Conservation (phyloP, 2,113 vertebrate species). For the Meleagris gallopavo region DNA sequence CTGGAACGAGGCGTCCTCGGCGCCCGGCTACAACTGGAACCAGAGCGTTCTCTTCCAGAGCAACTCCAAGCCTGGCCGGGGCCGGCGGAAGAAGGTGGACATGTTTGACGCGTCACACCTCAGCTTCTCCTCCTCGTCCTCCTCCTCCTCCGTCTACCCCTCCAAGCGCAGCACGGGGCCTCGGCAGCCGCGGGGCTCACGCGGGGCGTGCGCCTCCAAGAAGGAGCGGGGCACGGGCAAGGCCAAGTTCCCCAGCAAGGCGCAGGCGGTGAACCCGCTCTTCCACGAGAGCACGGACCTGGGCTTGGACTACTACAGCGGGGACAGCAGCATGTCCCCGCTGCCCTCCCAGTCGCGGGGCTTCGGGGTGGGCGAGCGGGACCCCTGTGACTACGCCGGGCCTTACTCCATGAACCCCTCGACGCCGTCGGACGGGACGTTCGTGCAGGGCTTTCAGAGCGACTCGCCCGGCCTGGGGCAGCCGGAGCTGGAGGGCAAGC, state of each 20-base stretch:
- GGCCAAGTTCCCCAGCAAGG: slow-evolving; percentile 84
- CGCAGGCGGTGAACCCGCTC: slow-evolving; percentile 83
- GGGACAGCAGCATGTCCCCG: slow-evolving; percentile 97
- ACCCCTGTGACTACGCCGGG: slow-evolving; percentile 94
- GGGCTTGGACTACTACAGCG: slow-evolving; percentile 95
- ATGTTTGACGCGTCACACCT: slow-evolving; percentile 85
- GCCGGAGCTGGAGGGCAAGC: slow-evolving; percentile 84
- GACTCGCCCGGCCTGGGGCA: slow-evolving; percentile 92
- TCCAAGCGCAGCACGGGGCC: slow-evolving; percentile 89
- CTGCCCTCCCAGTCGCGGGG: slow-evolving; percentile 89
- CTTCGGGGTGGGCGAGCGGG: slow-evolving; percentile 87
- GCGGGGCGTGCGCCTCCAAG: slow-evolving; percentile 88
- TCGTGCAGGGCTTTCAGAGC: slow-evolving; percentile 91
- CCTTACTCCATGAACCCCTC: slow-evolving; percentile 97
- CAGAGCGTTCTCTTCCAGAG: slow-evolving; percentile 98
- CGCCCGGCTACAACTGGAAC: slow-evolving; percentile 97
- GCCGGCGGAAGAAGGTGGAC: slow-evolving; percentile 94
- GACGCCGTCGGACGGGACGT: slow-evolving; percentile 94
- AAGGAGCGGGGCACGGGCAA: slow-evolving; percentile 90
- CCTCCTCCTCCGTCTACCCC: slow-evolving; percentile 88
- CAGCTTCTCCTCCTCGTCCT: slow-evolving; percentile 87
- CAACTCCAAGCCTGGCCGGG: slow-evolving; percentile 91
- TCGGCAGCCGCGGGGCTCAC: slow-evolving; percentile 87
- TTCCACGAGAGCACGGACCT: slow-evolving; percentile 91
- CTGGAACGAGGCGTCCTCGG: slow-evolving; percentile 94